phyloP scores from a whole-genome alignment of 1,140 invertebrate species.

The Drosophila albomicans region DNA sequence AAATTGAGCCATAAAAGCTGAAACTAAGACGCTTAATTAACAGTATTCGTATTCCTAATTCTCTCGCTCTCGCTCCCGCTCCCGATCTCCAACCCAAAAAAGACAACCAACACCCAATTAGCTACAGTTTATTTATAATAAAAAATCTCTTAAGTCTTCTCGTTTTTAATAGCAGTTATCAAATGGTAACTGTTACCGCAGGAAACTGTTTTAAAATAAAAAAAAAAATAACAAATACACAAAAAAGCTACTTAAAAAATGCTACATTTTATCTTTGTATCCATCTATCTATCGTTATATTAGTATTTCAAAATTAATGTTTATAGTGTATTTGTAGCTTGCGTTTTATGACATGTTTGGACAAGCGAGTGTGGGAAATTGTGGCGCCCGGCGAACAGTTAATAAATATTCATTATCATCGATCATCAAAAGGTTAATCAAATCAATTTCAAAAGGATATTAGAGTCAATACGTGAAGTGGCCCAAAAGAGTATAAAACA shows the following conservation, averaged over 20 bases:
- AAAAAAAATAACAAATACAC: not conserved
- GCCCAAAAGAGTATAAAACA: slow-evolving; percentile 17
- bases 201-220: slow-evolving; percentile 21
- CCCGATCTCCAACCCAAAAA: slow-evolving; percentile 25
- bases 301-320: slow-evolving; percentile 67
- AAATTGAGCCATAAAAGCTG: slow-evolving; percentile 74
- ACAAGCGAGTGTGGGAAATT: slow-evolving; percentile 69
- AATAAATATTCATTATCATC: slow-evolving; percentile 80
- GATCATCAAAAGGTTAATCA: slow-evolving; percentile 76
- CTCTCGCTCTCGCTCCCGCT: slow-evolving; percentile 4
- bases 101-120: slow-evolving; percentile 72
- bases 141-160: slow-evolving; percentile 44
- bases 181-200: slow-evolving; percentile 70
- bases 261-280: slow-evolving; percentile 28
- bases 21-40: slow-evolving; percentile 72
- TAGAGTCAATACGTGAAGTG: slow-evolving; percentile 70
- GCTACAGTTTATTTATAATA: slow-evolving; percentile 63
- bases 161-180: slow-evolving; percentile 74
- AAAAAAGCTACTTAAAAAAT: slow-evolving; percentile 45
- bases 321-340: slow-evolving; percentile 47
- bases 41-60: slow-evolving; percentile 54
- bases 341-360: slow-evolving; percentile 53
- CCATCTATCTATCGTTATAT: slow-evolving; percentile 34
- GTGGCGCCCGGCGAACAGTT: slow-evolving; percentile 58
- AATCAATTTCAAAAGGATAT: slow-evolving; percentile 73